Conservation (phyloP, 2,888 invertebrate genomes). For the Dicranocentrus wangi region DNA sequence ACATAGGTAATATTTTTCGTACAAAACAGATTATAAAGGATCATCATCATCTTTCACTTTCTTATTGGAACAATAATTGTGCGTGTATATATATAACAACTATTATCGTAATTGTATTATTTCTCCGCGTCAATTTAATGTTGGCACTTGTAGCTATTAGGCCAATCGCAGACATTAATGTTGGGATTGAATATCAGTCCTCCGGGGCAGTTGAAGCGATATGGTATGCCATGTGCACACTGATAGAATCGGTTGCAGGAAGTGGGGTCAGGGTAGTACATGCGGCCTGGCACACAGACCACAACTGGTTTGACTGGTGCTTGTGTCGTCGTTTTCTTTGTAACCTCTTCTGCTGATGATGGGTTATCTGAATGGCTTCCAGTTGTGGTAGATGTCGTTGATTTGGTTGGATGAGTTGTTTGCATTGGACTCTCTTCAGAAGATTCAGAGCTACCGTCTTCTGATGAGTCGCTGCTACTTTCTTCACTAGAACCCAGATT, state of each 20-base stretch:
- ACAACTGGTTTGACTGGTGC: not conserved
- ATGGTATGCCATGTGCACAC: slow-evolving; percentile 17
- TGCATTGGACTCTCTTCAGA: too few species aligned
- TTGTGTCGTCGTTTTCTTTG: too few species aligned
- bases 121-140: too few species aligned
- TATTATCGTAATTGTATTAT: not conserved
- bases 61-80: too few species aligned
- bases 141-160: not conserved
- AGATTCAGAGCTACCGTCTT: too few species aligned
- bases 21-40: too few species aligned
- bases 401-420: too few species aligned
- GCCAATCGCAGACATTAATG: slow-evolving; percentile 32
- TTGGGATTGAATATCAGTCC: slow-evolving; percentile 17
- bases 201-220: not conserved
- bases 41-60: too few species aligned
- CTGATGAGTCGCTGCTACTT: too few species aligned
- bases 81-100: not conserved
- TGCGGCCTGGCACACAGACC: not conserved
- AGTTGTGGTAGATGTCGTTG: too few species aligned
- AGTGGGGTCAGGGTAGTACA: slow-evolving; percentile 16
- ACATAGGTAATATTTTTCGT: too few species aligned
- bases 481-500: too few species aligned
- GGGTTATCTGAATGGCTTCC: not conserved
- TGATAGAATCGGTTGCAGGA: slow-evolving; percentile 20
- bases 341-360: not conserved